phyloP scores from a whole-genome alignment of 2,797 vertebrate species.

The Holocentrus rufus region DNA sequence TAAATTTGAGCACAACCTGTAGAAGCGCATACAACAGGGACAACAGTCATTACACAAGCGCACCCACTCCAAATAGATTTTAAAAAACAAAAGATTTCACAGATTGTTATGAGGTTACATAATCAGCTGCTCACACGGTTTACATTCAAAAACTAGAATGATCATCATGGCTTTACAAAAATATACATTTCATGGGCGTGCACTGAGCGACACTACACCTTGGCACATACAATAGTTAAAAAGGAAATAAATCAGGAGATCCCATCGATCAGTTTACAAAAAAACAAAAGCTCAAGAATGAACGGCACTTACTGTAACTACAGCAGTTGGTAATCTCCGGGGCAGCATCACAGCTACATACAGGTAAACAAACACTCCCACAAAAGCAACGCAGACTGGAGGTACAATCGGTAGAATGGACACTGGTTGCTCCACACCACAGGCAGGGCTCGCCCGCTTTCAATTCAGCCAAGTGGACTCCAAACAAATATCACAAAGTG shows the following conservation, averaged over 20 bases:
- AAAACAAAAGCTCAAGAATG: slow-evolving; percentile 62
- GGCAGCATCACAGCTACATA: slow-evolving; percentile 57
- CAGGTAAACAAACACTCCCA: slow-evolving; percentile 46
- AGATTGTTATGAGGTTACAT: slow-evolving; percentile 42
- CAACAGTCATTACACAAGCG: slow-evolving; percentile 11
- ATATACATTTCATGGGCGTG: slow-evolving; percentile 74
- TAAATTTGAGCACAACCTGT: slow-evolving; percentile 26
- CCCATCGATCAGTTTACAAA: slow-evolving; percentile 55
- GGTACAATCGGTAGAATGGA: slow-evolving; percentile 11
- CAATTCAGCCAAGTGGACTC: background rate
- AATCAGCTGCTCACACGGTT: slow-evolving; percentile 36
- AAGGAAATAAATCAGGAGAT: slow-evolving; percentile 58
- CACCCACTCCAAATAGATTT: background rate
- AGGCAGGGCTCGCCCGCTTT: slow-evolving; percentile 8
- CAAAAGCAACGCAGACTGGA: slow-evolving; percentile 8
- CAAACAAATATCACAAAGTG: background rate
- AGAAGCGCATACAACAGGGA: slow-evolving; percentile 13
- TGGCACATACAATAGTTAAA: slow-evolving; percentile 48
- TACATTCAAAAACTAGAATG: slow-evolving; percentile 59
- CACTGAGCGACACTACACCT: slow-evolving; percentile 36
- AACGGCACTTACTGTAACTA: slow-evolving; percentile 69
- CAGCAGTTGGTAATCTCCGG: slow-evolving; percentile 50
- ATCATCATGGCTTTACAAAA: slow-evolving; percentile 74
- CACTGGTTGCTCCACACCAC: slow-evolving; percentile 16
- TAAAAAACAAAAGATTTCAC: slow-evolving; percentile 35